Percentiles rank a stretch among this genome's conserved stretches.
phyloP scores from a whole-genome alignment of 2,797 vertebrate species.

The Galaxias olidus region DNA sequence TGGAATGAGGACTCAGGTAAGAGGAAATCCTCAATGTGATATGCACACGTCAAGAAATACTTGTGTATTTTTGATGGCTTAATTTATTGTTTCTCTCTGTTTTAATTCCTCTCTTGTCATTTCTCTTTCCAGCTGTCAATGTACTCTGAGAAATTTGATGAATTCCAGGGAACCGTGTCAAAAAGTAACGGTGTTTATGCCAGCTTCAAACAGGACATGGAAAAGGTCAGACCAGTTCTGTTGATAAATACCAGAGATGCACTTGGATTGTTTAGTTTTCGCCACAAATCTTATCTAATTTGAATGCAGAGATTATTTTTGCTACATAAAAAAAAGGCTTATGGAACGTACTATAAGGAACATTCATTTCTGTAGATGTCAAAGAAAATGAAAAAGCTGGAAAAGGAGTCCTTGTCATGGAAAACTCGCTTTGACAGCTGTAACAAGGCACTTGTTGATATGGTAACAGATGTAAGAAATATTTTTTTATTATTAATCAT shows the following conservation, averaged over 20 bases:
- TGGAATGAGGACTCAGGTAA: constrained; percentile 89
- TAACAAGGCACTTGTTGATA: constrained; percentile 92
- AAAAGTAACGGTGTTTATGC: constrained; percentile 96
- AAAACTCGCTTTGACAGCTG: constrained; percentile 95
- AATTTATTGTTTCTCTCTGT: neutral
- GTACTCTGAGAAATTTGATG: constrained; percentile 97
- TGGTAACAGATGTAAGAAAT: constrained; percentile 91
- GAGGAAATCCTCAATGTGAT: neutral
- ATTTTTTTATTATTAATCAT: neutral
- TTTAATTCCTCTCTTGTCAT: neutral
- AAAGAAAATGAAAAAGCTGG: constrained; percentile 97
- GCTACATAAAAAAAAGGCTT: neutral
- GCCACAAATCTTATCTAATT: neutral
- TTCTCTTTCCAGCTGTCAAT: constrained; percentile 82
- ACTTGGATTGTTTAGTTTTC: neutral
- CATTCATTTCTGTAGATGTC: constrained; percentile 81
- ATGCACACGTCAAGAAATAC: neutral
- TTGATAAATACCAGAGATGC: neutral
- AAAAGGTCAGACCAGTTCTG: constrained; percentile 83
- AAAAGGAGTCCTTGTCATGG: constrained; percentile 95
- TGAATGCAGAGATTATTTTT: neutral
- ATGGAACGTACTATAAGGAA: constrained; percentile 41
- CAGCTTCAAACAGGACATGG: constrained; percentile 97
- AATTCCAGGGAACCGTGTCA: constrained; percentile 93
- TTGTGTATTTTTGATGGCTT: neutral